A percentile compares a stretch with the other conserved stretches of the same genome.
phyloP scores from a whole-genome alignment of 2,113 vertebrate genomes.

The Trematomus loennbergii region DNA sequence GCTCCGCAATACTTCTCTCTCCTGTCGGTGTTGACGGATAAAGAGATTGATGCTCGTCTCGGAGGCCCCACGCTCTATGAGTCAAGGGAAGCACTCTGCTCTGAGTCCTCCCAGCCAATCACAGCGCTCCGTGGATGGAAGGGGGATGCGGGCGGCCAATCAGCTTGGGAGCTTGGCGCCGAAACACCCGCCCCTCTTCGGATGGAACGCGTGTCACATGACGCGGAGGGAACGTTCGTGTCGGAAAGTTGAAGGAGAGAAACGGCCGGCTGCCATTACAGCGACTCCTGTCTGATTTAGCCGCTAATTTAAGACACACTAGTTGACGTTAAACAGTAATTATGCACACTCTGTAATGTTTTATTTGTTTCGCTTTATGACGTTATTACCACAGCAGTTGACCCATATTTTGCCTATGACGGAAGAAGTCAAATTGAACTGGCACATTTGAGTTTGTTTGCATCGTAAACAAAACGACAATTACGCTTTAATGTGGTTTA shows the following conservation, averaged over 20 bases:
- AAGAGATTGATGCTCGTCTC: slow-evolving; percentile 89
- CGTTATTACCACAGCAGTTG: rapidly evolving
- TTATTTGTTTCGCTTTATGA: background rate
- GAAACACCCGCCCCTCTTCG: slow-evolving; percentile 38
- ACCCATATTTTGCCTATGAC: background rate
- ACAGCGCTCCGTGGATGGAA: slow-evolving; percentile 52
- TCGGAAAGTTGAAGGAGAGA: slow-evolving; percentile 36
- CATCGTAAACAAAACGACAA: background rate
- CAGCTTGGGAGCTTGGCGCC: slow-evolving; percentile 10
- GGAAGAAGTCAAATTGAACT: background rate
- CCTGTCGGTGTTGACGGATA: slow-evolving; percentile 87
- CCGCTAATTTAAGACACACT: background rate
- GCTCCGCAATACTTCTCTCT: slow-evolving; percentile 58
- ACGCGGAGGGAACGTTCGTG: slow-evolving; percentile 16
- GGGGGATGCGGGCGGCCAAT: slow-evolving; percentile 81
- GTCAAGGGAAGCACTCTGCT: slow-evolving; percentile 84
- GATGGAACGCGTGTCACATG: slow-evolving; percentile 42
- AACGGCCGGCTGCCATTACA: background rate
- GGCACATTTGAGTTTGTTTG: background rate
- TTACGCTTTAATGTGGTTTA: background rate
- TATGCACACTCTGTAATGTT: background rate
- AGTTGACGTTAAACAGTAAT: background rate
- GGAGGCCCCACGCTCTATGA: slow-evolving; percentile 87
- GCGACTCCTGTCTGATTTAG: background rate
- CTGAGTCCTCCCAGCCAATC: slow-evolving; percentile 86